Conservation (phyloP, 2,113 vertebrate genomes). For the Orientallactaga bullata region DNA sequence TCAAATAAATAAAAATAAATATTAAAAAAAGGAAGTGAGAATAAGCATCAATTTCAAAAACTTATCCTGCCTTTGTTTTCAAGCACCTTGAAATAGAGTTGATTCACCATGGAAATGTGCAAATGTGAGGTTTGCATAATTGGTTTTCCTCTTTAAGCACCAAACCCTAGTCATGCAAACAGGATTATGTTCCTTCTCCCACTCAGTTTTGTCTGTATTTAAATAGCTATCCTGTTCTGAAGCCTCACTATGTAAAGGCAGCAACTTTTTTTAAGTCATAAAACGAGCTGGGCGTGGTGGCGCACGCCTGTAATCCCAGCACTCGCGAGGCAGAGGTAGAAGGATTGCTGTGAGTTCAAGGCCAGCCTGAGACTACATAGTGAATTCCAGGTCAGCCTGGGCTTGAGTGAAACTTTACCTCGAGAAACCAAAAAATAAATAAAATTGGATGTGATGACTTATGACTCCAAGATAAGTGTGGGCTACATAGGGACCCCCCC, state of each 20-base stretch:
- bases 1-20: too few relatives aligned
- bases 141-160: constrained; percentile 27
- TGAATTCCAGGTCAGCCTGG: too few relatives aligned
- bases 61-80: constrained; percentile 1
- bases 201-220: background rate
- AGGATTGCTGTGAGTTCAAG: too few relatives aligned
- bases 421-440: too few relatives aligned
- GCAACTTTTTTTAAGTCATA: background rate
- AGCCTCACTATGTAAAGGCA: background rate
- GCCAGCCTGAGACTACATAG: too few relatives aligned
- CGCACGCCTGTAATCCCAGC: too few relatives aligned
- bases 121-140: constrained; percentile 74
- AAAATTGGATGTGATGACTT: background rate
- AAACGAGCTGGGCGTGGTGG: background rate
- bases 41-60: constrained; percentile 8
- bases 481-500: background rate
- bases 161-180: background rate
- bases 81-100: constrained; percentile 8
- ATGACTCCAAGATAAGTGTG: background rate
- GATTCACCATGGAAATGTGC: constrained; percentile 70
- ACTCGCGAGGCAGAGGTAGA: too few relatives aligned
- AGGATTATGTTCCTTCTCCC: background rate
- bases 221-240: background rate
- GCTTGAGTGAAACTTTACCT: too few relatives aligned
- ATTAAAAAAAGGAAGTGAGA: background rate